A percentile compares a stretch with the other conserved stretches of the same genome.
These are phyloP conservation scores for Macrophya alboannulata DNA, from an alignment of 2,888 invertebrate genomes.

Conservation along the genomic window DNA sequence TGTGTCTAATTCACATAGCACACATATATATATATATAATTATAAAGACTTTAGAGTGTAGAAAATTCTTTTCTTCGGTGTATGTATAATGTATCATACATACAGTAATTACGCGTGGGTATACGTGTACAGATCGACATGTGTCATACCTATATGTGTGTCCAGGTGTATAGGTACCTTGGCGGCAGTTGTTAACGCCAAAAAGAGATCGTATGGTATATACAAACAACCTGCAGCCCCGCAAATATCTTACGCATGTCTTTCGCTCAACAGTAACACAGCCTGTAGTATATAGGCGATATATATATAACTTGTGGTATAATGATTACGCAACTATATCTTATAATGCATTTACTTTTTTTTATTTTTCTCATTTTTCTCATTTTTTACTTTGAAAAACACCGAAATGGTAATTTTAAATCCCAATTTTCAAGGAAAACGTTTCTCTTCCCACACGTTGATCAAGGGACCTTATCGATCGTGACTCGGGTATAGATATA, in stretches of 20 bases:
- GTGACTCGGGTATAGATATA: too few species aligned
- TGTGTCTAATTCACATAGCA: not conserved
- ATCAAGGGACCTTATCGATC: too few species aligned
- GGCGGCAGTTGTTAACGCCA: constrained; percentile 23
- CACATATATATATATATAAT: not conserved
- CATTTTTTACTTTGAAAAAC: not conserved
- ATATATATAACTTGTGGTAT: constrained; percentile 3
- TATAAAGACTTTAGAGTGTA: not conserved
- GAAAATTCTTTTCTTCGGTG: not conserved
- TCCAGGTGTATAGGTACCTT: not conserved
- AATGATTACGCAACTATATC: constrained; percentile 16
- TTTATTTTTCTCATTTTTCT: not conserved
- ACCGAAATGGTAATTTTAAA: not conserved
- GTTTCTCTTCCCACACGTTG: not conserved
- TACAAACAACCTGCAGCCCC: not conserved
- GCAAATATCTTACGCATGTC: constrained; percentile 11
- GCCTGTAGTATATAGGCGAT: not conserved
- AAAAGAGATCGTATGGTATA: constrained; percentile 28
- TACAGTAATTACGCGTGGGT: too few species aligned
- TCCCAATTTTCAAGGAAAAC: not conserved
- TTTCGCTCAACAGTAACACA: not conserved
- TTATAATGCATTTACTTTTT: constrained; percentile 14
- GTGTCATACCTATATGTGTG: not conserved
- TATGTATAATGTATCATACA: not conserved
- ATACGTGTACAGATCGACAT: not conserved